These are phyloP conservation scores for Ennomos fuscantarius DNA, from an alignment of 2,888 invertebrate genomes.

Conservation along the genomic window DNA sequence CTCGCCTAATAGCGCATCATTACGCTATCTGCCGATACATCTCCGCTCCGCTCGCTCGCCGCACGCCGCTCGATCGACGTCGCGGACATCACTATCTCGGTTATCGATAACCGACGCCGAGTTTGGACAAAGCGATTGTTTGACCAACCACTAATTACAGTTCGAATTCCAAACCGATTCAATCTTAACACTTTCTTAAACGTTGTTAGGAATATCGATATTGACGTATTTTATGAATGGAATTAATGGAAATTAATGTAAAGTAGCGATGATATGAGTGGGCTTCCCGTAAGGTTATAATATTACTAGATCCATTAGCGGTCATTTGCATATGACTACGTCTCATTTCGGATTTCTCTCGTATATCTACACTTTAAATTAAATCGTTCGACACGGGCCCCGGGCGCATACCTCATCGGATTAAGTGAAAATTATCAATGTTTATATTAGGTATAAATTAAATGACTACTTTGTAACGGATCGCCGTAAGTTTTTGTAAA, in stretches of 20 bases:
- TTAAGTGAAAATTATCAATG: slow-evolving; percentile 69
- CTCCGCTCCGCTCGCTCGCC: slow-evolving; percentile 48
- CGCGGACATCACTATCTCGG: slow-evolving; percentile 65
- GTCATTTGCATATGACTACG: slow-evolving; percentile 63
- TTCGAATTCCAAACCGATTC: slow-evolving; percentile 35
- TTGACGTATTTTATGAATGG: slow-evolving; percentile 54
- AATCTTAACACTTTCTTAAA: slow-evolving; percentile 43
- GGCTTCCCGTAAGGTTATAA: slow-evolving; percentile 56
- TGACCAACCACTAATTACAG: slow-evolving; percentile 43
- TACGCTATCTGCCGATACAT: slow-evolving; percentile 79
- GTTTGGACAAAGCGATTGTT: slow-evolving; percentile 70
- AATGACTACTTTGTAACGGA: slow-evolving; percentile 58
- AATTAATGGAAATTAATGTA: slow-evolving; percentile 71
- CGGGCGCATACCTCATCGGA: slow-evolving; percentile 51
- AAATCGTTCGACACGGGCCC: slow-evolving; percentile 49
- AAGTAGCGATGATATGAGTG: slow-evolving; percentile 54
- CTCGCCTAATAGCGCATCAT: slow-evolving; percentile 77
- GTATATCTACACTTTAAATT: slow-evolving; percentile 53
- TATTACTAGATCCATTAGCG: slow-evolving; percentile 63
- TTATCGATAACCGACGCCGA: slow-evolving; percentile 66
- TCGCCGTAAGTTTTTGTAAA: slow-evolving; percentile 46
- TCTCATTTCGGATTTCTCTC: slow-evolving; percentile 69
- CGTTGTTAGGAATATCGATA: slow-evolving; percentile 26
- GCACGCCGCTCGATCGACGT: slow-evolving; percentile 49
- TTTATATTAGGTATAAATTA: slow-evolving; percentile 61